Conservation (phyloP, 2,888 invertebrate genomes). For the Meiosimyza platycephala region DNA sequence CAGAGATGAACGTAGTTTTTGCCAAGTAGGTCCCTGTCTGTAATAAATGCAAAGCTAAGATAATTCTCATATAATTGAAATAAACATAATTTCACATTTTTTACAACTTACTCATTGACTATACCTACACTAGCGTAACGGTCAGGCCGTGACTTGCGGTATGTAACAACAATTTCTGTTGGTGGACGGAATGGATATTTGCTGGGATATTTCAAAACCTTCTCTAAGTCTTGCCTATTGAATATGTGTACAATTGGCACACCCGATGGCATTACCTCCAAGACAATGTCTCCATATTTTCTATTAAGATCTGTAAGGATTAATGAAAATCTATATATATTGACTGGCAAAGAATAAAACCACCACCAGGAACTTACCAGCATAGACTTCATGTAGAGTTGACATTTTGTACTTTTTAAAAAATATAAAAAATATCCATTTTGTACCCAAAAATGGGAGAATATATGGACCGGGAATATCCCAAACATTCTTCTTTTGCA, state of each 20-base stretch:
- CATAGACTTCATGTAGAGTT: conserved; percentile 82
- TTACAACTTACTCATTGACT: conserved; percentile 79
- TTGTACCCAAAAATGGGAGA: conserved; percentile 81
- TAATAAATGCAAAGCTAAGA: conserved; percentile 28
- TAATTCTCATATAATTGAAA: conserved; percentile 6
- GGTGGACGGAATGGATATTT: conserved; percentile 84
- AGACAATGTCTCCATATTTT: conserved; percentile 80
- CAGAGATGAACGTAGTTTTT: conserved; percentile 76
- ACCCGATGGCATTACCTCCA: conserved; percentile 81
- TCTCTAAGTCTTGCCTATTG: conserved; percentile 78
- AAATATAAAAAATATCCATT: conserved; percentile 79
- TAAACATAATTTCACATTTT: background rate
- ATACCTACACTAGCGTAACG: conserved; percentile 85
- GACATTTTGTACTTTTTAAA: conserved; percentile 74
- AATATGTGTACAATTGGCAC: conserved; percentile 80
- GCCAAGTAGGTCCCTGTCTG: conserved; percentile 84
- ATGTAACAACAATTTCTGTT: conserved; percentile 82
- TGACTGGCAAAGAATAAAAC: background rate
- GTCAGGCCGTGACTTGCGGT: conserved; percentile 79
- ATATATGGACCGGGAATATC: conserved; percentile 80
- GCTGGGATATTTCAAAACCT: conserved; percentile 78
- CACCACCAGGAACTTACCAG: conserved; percentile 70
- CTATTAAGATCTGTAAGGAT: conserved; percentile 73
- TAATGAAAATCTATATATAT: no score
- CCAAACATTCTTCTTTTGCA: conserved; percentile 52